Conservation (phyloP, 2,888 invertebrate genomes). For the Ypsolopha scabrella region DNA sequence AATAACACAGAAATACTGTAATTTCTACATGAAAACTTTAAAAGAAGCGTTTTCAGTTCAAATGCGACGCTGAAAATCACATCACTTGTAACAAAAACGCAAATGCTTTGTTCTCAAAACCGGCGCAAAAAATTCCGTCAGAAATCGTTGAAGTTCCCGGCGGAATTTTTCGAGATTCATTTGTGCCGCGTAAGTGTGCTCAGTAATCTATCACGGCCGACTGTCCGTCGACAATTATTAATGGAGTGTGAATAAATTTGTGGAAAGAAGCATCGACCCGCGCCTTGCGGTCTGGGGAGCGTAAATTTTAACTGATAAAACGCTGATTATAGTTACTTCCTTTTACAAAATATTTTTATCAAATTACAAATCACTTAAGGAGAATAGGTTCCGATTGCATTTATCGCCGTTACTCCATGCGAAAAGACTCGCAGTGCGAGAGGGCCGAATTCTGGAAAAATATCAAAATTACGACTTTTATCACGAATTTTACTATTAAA, state of each 20-base stretch:
- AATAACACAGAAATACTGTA: too few species aligned
- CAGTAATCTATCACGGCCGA: slow-evolving; percentile 41
- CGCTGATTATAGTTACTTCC: background rate
- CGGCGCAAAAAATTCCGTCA: background rate
- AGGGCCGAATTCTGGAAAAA: too few species aligned
- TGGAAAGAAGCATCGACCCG: slow-evolving; percentile 10
- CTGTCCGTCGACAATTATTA: slow-evolving; percentile 43
- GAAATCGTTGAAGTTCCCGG: background rate
- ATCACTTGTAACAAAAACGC: too few species aligned
- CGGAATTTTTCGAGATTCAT: slow-evolving; percentile 21
- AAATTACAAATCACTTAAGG: background rate
- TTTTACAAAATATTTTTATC: background rate
- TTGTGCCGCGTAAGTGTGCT: slow-evolving; percentile 27
- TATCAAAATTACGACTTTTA: too few species aligned
- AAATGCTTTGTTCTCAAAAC: too few species aligned
- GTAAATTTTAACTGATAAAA: background rate
- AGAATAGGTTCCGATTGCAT: background rate
- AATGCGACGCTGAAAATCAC: too few species aligned
- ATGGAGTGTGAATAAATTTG: slow-evolving; percentile 53
- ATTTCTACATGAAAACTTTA: too few species aligned
- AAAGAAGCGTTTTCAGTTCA: too few species aligned
- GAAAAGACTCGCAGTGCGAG: too few species aligned
- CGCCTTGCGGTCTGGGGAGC: background rate
- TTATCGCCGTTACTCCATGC: too few species aligned
- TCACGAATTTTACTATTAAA: too few species aligned